phyloP scores from a whole-genome alignment of 2,888 invertebrate species.

The Leistus spinibarbis region DNA sequence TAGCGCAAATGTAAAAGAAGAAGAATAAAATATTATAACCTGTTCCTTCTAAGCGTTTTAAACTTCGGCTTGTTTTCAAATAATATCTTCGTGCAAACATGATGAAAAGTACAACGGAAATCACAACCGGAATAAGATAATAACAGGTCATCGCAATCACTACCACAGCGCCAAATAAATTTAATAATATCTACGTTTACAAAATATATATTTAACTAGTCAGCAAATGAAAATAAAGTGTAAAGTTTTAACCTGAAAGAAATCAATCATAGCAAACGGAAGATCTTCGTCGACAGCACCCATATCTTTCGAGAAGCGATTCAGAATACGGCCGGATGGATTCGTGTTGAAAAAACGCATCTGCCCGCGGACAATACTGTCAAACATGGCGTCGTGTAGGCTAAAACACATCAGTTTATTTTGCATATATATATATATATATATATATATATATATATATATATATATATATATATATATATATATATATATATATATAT shows the following conservation, averaged over 20 bases:
- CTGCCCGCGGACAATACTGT: conserved; percentile 66
- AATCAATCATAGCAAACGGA: conserved; percentile 59
- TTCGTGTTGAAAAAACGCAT: conserved; percentile 81
- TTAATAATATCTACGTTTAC: conserved; percentile 63
- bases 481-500: background rate
- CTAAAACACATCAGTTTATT: no score
- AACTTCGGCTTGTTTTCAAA: conserved; percentile 73
- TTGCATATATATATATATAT: conserved; percentile 53
- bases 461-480: conserved; percentile 51
- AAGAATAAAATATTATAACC: conserved; percentile 58
- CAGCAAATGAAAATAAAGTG: background rate
- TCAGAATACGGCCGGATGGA: conserved; percentile 70
- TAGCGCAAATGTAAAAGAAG: conserved; percentile 49
- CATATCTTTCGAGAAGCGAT: conserved; percentile 74
- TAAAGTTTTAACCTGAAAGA: conserved; percentile 50
- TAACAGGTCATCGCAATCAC: conserved; percentile 75
- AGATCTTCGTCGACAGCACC: conserved; percentile 63
- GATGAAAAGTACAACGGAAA: conserved; percentile 69
- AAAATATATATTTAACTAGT: background rate
- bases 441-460: no score
- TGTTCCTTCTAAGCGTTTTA: conserved; percentile 75
- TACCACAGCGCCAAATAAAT: conserved; percentile 77
- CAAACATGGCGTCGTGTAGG: conserved; percentile 78
- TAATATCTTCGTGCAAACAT: conserved; percentile 69
- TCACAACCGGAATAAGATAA: conserved; percentile 69